Percentiles rank a stretch among this genome's conserved stretches.
Evolutionary conservation across 2,888 invertebrate species (phyloP).

Genomic region (Rhagophthalmus giganteus): DNA sequence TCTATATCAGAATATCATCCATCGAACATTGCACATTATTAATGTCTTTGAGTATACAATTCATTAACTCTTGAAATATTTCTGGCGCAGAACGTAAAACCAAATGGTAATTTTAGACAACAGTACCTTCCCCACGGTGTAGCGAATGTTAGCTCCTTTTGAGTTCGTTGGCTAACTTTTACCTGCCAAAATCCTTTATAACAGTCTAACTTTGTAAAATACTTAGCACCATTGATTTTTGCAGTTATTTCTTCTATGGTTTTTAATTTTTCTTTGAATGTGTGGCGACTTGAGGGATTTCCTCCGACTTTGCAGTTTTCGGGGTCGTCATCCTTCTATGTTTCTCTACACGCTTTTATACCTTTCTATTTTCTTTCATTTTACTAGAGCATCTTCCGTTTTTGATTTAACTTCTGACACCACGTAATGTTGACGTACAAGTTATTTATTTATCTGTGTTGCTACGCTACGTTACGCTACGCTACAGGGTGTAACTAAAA

Average conservation of each 20-base stretch:
- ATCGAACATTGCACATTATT: conserved; percentile 31
- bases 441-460: no score
- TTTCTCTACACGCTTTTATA: no score
- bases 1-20: conserved; percentile 37
- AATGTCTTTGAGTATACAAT: conserved; percentile 23
- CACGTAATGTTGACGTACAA: no score
- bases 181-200: conserved; percentile 35
- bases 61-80: conserved; percentile 37
- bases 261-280: no score
- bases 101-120: conserved; percentile 34
- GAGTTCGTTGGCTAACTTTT: conserved; percentile 30
- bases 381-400: no score
- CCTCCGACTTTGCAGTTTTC: no score
- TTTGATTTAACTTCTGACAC: no score
- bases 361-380: no score
- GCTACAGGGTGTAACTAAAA: no score
- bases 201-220: conserved; percentile 19
- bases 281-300: no score
- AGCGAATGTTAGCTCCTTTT: conserved; percentile 21
- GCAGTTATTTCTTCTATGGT: conserved; percentile 7
- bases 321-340: no score
- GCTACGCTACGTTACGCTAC: no score
- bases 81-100: conserved; percentile 37
- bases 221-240: conserved; percentile 3
- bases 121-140: conserved; percentile 31